A percentile compares a stretch with the other conserved stretches of the same genome.
These are phyloP conservation scores for Tetramorium alpestre DNA, from an alignment of 1,140 invertebrate species.

Conservation along the genomic window DNA sequence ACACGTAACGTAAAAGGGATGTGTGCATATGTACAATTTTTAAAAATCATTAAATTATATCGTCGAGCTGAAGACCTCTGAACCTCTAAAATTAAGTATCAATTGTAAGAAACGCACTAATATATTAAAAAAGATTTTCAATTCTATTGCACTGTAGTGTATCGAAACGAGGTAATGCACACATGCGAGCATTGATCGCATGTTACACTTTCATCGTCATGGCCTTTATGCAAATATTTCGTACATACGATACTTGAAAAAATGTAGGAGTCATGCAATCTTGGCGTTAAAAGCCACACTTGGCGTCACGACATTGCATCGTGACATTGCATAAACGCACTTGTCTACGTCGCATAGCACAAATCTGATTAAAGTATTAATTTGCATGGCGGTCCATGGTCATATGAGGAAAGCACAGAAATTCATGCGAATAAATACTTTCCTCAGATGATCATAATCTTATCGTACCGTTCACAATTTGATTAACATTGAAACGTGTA, in stretches of 20 bases:
- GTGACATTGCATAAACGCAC: constrained; percentile 26
- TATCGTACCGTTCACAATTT: constrained; percentile 26
- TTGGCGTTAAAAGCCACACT: constrained; percentile 47
- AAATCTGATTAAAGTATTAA: constrained; percentile 15
- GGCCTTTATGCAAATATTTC: constrained; percentile 71
- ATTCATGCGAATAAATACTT: neutral
- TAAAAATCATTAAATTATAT: neutral
- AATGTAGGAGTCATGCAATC: constrained; percentile 69
- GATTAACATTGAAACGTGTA: neutral
- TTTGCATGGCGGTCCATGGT: neutral
- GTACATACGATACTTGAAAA: constrained; percentile 59
- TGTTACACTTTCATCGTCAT: constrained; percentile 59
- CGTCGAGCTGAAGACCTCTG: no score
- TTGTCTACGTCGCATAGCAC: neutral
- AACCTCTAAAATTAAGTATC: neutral
- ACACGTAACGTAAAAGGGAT: neutral
- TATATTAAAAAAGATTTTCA: neutral
- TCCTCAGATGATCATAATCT: neutral
- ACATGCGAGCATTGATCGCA: constrained; percentile 35
- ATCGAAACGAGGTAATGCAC: constrained; percentile 26
- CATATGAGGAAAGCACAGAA: neutral
- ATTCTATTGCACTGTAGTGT: neutral
- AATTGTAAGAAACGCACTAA: neutral
- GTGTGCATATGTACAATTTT: neutral
- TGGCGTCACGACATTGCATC: constrained; percentile 21